phyloP scores from a whole-genome alignment of 2,888 invertebrate species.

The Pantelozetes paolii region DNA sequence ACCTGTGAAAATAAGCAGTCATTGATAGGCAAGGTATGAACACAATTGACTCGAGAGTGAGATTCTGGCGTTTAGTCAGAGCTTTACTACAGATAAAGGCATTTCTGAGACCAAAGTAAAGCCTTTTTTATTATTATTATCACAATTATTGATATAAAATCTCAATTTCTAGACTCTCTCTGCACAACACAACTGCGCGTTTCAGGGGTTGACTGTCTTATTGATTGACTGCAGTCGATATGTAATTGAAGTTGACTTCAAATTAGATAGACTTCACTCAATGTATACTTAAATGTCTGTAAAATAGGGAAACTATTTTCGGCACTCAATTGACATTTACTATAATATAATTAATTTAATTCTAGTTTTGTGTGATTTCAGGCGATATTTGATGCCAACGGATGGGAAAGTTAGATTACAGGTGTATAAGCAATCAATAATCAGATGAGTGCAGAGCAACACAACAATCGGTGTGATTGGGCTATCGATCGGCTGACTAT shows the following conservation, averaged over 20 bases:
- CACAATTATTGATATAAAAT: not conserved
- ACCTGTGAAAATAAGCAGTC: slow-evolving; percentile 30
- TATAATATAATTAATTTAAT: slow-evolving; percentile 32
- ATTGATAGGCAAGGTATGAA: slow-evolving; percentile 26
- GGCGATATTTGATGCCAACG: slow-evolving; percentile 6
- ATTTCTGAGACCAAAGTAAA: slow-evolving; percentile 19
- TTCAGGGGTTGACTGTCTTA: too few species aligned
- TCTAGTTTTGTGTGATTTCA: not conserved
- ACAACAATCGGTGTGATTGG: not conserved
- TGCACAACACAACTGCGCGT: too few species aligned
- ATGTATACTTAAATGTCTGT: slow-evolving; percentile 19
- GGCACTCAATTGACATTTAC: slow-evolving; percentile 11
- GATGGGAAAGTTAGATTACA: not conserved
- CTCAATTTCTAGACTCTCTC: slow-evolving; percentile 20
- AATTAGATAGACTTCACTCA: slow-evolving; percentile 23
- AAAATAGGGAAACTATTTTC: not conserved
- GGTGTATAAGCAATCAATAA: not conserved
- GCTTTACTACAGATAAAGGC: not conserved
- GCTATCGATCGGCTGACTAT: not conserved
- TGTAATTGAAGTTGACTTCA: slow-evolving; percentile 13
- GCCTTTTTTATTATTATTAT: slow-evolving; percentile 7
- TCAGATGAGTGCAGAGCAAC: not conserved
- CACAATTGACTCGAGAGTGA: slow-evolving; percentile 24
- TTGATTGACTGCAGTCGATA: slow-evolving; percentile 22
- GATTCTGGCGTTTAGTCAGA: not conserved